Evolutionary conservation across 1,140 invertebrate genomes (phyloP).

Genomic region (Platorchestia sp.): DNA sequence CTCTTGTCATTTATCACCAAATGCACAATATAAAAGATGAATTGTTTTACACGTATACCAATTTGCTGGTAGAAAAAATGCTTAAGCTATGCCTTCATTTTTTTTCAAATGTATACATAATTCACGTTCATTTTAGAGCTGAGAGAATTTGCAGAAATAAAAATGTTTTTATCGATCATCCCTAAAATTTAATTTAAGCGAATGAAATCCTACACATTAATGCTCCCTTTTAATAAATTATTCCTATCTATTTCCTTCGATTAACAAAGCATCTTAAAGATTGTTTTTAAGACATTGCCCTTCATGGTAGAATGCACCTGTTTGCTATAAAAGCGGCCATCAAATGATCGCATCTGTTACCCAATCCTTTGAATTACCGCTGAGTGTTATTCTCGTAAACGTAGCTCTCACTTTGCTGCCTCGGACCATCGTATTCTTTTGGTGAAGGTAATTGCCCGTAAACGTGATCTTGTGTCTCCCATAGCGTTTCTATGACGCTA

Average conservation of each 20-base stretch:
- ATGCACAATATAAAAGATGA: too few relatives aligned
- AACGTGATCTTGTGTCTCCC: background rate
- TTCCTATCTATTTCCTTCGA: background rate
- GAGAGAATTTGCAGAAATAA: background rate
- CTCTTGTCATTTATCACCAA: too few relatives aligned
- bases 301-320: background rate
- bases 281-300: background rate
- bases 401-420: background rate
- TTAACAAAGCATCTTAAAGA: background rate
- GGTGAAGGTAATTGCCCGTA: constrained; percentile 32
- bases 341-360: background rate
- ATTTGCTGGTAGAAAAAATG: too few relatives aligned
- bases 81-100: too few relatives aligned
- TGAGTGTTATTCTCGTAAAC: background rate
- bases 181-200: background rate
- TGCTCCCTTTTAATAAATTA: background rate
- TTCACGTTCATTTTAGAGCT: background rate
- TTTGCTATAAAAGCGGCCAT: background rate
- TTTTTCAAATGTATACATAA: too few relatives aligned
- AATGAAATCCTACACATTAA: background rate
- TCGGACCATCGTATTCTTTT: background rate
- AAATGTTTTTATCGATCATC: background rate
- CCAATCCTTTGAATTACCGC: background rate
- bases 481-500: background rate
- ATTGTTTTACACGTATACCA: too few relatives aligned